Conservation (phyloP, 2,797 vertebrate genomes). For the Hozukius guyotensis region DNA sequence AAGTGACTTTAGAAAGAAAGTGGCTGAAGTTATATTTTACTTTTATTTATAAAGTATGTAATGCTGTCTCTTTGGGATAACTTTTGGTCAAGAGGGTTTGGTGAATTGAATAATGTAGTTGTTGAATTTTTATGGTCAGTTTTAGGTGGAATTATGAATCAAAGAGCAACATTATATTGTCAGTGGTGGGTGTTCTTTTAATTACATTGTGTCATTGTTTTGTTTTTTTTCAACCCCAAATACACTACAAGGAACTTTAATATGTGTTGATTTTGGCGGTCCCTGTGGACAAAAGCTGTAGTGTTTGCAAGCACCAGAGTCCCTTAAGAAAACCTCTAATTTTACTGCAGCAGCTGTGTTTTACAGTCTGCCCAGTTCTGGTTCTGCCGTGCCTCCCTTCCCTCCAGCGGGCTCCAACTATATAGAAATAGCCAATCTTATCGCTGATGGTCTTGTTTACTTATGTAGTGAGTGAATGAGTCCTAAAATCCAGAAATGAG, state of each 20-base stretch:
- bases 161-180: neutral
- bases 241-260: too few species aligned
- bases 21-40: neutral
- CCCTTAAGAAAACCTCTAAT: too few species aligned
- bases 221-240: neutral
- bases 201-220: neutral
- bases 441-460: neutral
- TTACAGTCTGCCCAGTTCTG: too few species aligned
- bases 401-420: too few species aligned
- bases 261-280: neutral
- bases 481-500: neutral
- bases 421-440: neutral
- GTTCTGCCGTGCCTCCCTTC: too few species aligned
- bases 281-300: neutral
- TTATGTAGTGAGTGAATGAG: neutral
- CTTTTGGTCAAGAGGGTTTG: neutral
- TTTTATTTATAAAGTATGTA: neutral
- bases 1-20: slow-evolving; percentile 2
- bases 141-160: neutral
- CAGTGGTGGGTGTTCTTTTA: neutral
- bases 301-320: too few species aligned
- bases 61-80: neutral
- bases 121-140: neutral
- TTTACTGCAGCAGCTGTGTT: too few species aligned
- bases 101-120: neutral